These are phyloP conservation scores for Argyrosomus japonicus DNA, from an alignment of 2,113 vertebrate genomes.

Conservation along the genomic window DNA sequence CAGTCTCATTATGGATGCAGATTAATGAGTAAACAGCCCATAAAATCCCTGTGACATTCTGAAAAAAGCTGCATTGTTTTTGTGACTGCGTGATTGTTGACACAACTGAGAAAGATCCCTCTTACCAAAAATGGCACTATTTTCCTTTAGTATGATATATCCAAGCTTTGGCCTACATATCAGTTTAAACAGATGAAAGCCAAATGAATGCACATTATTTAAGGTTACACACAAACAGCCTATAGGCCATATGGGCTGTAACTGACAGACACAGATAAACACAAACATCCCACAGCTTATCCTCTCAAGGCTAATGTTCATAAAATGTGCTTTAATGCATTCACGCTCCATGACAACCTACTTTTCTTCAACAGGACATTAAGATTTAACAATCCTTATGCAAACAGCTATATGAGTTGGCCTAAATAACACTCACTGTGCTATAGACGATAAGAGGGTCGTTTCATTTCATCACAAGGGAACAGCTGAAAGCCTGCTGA, in stretches of 20 bases:
- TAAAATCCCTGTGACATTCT: slow-evolving; percentile 23
- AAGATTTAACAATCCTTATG: slow-evolving; percentile 57
- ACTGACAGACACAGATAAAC: slow-evolving; percentile 41
- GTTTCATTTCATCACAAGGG: slow-evolving; percentile 9
- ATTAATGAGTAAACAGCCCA: slow-evolving; percentile 47
- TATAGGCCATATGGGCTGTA: slow-evolving; percentile 31
- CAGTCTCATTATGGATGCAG: slow-evolving; percentile 4
- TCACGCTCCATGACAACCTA: slow-evolving; percentile 46
- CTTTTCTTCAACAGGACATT: slow-evolving; percentile 51
- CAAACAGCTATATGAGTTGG: slow-evolving; percentile 54
- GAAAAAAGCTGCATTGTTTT: slow-evolving; percentile 8
- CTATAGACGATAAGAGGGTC: not conserved
- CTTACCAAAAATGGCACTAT: not conserved
- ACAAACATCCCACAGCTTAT: slow-evolving; percentile 49
- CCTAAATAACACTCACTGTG: slow-evolving; percentile 55
- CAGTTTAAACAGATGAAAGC: slow-evolving; percentile 19
- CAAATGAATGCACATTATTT: slow-evolving; percentile 24
- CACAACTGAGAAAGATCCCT: not conserved
- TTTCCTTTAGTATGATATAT: not conserved
- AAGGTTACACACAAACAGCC: slow-evolving; percentile 12
- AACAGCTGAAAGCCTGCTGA: slow-evolving; percentile 19
- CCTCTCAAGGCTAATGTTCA: slow-evolving; percentile 50
- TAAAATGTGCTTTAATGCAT: slow-evolving; percentile 47
- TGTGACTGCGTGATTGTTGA: not conserved
- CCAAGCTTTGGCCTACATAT: slow-evolving; percentile 23